These are phyloP conservation scores for Ascaphus truei DNA, from an alignment of 2,113 vertebrate species.

Conservation along the genomic window DNA sequence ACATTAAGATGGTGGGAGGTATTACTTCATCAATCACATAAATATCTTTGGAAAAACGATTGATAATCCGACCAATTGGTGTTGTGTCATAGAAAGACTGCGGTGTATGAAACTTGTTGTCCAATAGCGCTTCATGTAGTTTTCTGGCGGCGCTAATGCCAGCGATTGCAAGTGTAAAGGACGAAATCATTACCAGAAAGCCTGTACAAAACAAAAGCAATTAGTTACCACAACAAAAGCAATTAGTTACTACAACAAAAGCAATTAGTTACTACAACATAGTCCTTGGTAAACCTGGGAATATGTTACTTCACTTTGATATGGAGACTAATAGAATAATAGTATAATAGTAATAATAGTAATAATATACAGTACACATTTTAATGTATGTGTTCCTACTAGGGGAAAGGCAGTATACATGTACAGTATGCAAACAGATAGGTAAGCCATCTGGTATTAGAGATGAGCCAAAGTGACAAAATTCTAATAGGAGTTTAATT, in stretches of 20 bases:
- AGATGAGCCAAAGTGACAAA: too few species aligned
- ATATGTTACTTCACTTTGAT: too few species aligned
- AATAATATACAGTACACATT: too few species aligned
- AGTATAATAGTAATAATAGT: too few species aligned
- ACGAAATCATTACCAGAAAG: slow-evolving; percentile 76
- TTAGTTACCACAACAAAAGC: slow-evolving; percentile 19
- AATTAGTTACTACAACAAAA: slow-evolving; percentile 14
- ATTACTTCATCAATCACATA: slow-evolving; percentile 85
- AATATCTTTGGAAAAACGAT: slow-evolving; percentile 95
- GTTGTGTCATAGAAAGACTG: slow-evolving; percentile 97
- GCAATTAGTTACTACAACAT: slow-evolving; percentile 9
- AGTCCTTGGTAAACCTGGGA: too few species aligned
- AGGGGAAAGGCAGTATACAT: too few species aligned
- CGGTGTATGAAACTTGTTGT: slow-evolving; percentile 84
- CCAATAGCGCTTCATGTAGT: slow-evolving; percentile 75
- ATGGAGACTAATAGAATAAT: too few species aligned
- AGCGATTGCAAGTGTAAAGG: slow-evolving; percentile 79
- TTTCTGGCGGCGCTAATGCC: slow-evolving; percentile 73
- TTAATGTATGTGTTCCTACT: too few species aligned
- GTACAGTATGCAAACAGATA: too few species aligned
- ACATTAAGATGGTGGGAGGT: slow-evolving; percentile 77
- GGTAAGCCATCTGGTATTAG: too few species aligned
- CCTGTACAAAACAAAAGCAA: slow-evolving; percentile 55
- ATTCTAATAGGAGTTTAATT: too few species aligned
- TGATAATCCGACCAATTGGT: slow-evolving; percentile 88